Base-by-base conservation (phyloP, 2,888 invertebrate genomes). In the Synergus itoensis region DNA sequence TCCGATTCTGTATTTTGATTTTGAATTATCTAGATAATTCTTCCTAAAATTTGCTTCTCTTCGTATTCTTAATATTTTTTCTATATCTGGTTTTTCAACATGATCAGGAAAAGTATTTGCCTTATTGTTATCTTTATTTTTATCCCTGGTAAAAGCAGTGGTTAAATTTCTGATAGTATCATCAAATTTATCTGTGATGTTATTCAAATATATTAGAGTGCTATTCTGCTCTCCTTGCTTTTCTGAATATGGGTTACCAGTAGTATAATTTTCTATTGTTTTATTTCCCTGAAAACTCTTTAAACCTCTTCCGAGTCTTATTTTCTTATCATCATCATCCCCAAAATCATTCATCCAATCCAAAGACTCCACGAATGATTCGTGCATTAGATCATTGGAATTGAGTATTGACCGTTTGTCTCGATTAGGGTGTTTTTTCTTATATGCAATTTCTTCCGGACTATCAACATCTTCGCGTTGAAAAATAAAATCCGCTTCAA, bases 321-420 rank as follows among this genome's bases (percentile, higher is more conserved):
- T 79, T 28, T 80, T 84, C n/a, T 65, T 57, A 7, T 88, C 84
- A 48, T 86, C 82, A 28, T 82, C 79, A 43, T 86, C 82, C 16
- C 78, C 78, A n/a, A 83, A 84, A 73, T 85, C 84, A 60, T 85
- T 84, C 48, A 83, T 79, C 84, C 83, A 83, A 41, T 88, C 85
- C 16, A 81, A 53, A 0, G 88, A 84, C 7, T 89, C 89, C 12
- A 89, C 87, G 43, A 88, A 87, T 4, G 89, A 89, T 62, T 89
- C 89, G 76, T 84, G 84, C 40, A 87, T 73, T n/a, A 48, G 53
- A 62, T 87, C 86, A 28, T 80, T 73, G 36, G 84, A 81, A 62
- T 80, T 80, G 65, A 86, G 41, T 8, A 62, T 41, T 28, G 43
- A 76, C 45, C 60, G 60, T n/a, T 18, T 76, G 11, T 76, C 76